phyloP scores from a whole-genome alignment of 2,113 vertebrate genomes.

The Ictidomys tridecemlineatus region DNA sequence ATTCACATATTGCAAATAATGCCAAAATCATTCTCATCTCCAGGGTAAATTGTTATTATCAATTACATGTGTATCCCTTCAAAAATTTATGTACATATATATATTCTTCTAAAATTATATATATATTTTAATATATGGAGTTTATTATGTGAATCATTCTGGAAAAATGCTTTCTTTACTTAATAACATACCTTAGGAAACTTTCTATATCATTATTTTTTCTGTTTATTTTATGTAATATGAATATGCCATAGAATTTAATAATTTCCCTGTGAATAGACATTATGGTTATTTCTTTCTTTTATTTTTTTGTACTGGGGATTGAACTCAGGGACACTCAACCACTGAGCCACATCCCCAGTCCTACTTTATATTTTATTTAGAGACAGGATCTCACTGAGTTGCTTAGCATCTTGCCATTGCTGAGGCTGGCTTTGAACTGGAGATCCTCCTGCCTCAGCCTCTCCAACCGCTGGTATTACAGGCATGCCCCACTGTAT shows the following conservation, averaged over 20 bases:
- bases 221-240: constrained; percentile 4
- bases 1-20: not conserved
- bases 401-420: no score
- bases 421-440: no score
- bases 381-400: no score
- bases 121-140: not conserved
- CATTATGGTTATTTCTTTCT: not conserved
- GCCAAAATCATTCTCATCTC: not conserved
- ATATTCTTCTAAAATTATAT: not conserved
- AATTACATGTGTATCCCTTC: not conserved
- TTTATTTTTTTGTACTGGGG: no score
- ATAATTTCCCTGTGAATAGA: not conserved
- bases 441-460: no score
- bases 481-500: no score
- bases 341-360: no score
- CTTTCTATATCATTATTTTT: not conserved
- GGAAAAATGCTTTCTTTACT: not conserved
- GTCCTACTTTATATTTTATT: no score
- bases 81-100: not conserved
- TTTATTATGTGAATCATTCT: not conserved
- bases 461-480: no score
- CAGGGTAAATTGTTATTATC: not conserved
- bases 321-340: no score
- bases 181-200: not conserved
- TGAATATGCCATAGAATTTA: not conserved